Base-by-base conservation (phyloP, 1,140 invertebrate genomes). In the Ceratosolen fusciceps region DNA sequence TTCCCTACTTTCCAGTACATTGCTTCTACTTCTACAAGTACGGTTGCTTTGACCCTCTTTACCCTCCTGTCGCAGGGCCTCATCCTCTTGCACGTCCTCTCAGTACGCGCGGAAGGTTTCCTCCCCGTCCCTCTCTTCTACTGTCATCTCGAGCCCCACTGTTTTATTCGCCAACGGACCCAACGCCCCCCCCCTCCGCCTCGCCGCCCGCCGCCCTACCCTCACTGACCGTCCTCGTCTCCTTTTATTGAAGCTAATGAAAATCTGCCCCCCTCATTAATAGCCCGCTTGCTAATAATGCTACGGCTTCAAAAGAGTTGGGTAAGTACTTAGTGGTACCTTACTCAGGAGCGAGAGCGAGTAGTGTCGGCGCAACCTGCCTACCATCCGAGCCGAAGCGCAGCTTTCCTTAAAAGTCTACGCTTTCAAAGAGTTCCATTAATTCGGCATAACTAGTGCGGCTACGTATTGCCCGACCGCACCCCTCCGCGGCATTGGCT, bases 1-100 rank as follows among this genome's bases (percentile, higher is more conserved):
- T 9, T 58, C 19, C 29, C 7, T 14, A 12, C 26, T 16, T 49
- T 62, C 1, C 39, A 47, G 21, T 7, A 10, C 49, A 39, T 91
- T 99, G 29, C 31, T 31, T 56, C 52, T 58, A 31, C 52, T 31
- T 68, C 47, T 19, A 52, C 19, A n/a, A 24, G 5, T 10, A 24
- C 56, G 24, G 9, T 60, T 14, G 24, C 49, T 72, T 29, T 72
- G 49, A 43, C 49, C 21, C 67, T 56, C 91, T 99, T 29, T 58
- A 49, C 58, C 52, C 71, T 49, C 58, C 62, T 68, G 29, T 31
- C 43, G 3, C 19, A 34, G 24, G 91, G 99, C 31, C 43, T 31
- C 37, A 21, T 71, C 49, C 52, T 39, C 39, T 43, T 43, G 12
- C 12, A 43, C 39, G 39, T 43, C 39, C 5, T 43, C 39, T 12